Evolutionary conservation across 1,140 invertebrate species (phyloP), one percentile per base, ranked within the genome.

Genomic region (Diachasmimorpha longicaudata): DNA sequence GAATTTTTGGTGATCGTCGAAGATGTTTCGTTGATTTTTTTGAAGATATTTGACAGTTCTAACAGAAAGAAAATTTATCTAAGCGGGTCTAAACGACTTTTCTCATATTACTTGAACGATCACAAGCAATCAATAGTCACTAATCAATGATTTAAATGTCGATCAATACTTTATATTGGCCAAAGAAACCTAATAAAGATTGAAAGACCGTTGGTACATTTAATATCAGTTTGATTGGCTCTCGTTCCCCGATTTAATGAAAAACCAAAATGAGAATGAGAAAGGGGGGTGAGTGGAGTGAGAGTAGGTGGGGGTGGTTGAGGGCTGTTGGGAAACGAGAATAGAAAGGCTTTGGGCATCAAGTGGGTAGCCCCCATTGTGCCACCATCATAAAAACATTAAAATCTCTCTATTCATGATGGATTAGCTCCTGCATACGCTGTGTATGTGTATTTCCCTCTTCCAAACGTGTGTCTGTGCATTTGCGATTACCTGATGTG

Each of bases 341-440:
- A 76, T 72, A 70, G 70, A 48, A 55, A 31, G 37, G 71, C 69
- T 63, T 70, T 76, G 75, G 75, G 85, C 85, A 88, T 88, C 85
- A 85, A 88, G 87, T 88, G 85, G 85, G 81, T 81, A 81, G 39
- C 48, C 85, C 80, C 87, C 83, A 89, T 89, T 88, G 87, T 88
- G 82, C 81, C 81, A 81, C 81, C 58, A 80, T 82, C 85, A 87
- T 88, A 86, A 89, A 88, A 89, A 89, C 86, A 88, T 88, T 85
- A 88, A 89, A 89, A 88, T 88, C 87, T 88, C 85, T 84, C 84
- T 84, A 88, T 88, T 89, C 88, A 87, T 75, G 76, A 70, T 80
- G 86, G 88, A 88, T 89, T 88, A 89, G 82, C 83, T 69, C 55
- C 52, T 75, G 8, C 74, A 76, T 39, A 66, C 69, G n/a, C 23